A percentile compares a stretch with the other conserved stretches of the same genome.
These are phyloP conservation scores for Budorcas taxicolor DNA, from an alignment of 2,113 vertebrate species.

Conservation along the genomic window DNA sequence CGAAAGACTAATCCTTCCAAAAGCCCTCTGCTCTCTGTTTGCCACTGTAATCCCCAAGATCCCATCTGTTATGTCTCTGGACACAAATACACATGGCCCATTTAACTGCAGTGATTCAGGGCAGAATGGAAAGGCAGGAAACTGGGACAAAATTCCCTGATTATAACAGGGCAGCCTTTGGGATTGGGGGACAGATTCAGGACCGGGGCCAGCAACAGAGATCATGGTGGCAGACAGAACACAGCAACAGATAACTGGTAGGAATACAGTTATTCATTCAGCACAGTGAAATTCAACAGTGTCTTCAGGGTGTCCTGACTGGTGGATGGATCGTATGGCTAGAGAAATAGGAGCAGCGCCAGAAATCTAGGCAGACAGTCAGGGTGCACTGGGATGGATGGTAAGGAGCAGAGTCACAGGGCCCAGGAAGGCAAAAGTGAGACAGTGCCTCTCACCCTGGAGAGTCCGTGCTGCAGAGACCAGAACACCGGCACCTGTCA, in stretches of 20 bases:
- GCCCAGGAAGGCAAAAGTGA: not conserved
- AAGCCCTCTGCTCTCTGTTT: conserved; percentile 49
- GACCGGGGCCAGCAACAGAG: not conserved
- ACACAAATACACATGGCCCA: conserved; percentile 48
- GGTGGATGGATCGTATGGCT: fast-evolving
- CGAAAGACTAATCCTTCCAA: conserved; percentile 59
- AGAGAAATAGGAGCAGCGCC: not conserved
- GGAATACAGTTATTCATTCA: not conserved
- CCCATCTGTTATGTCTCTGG: conserved; percentile 62
- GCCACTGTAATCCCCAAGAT: conserved; percentile 49
- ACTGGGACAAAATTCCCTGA: not conserved
- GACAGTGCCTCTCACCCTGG: not conserved
- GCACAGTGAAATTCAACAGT: not conserved
- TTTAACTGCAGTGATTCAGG: conserved; percentile 33
- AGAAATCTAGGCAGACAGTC: not conserved
- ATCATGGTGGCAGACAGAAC: not conserved
- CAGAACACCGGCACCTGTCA: no score
- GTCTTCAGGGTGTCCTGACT: not conserved
- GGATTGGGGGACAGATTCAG: not conserved
- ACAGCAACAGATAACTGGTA: not conserved
- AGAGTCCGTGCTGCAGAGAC: not conserved
- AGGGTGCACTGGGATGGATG: no score
- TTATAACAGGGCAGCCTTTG: not conserved
- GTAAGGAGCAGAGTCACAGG: not conserved
- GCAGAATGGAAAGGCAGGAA: conserved; percentile 17